phyloP scores from a whole-genome alignment of 2,797 vertebrate species.

The Fistularia tabacaria region DNA sequence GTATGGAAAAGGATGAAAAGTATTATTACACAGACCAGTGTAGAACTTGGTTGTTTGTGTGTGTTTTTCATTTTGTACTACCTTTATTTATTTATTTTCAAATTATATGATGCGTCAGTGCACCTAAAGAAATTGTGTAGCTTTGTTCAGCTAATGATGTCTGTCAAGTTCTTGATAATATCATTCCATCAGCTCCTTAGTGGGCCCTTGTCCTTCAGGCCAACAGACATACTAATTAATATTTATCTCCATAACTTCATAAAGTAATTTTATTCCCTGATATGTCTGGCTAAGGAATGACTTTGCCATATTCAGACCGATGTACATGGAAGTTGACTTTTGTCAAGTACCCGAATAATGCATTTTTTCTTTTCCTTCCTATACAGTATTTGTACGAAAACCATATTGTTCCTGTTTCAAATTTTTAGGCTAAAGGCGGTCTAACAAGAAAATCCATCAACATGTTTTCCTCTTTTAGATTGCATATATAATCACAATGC shows the following conservation, averaged over 20 bases:
- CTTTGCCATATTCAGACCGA: conserved; percentile 29
- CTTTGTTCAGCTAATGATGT: conserved; percentile 47
- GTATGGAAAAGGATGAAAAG: too few relatives aligned
- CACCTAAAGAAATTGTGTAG: conserved; percentile 15
- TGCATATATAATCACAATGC: conserved; percentile 13
- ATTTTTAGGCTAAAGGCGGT: conserved; percentile 17
- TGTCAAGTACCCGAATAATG: conserved; percentile 26
- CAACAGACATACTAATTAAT: conserved; percentile 52
- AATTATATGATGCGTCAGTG: conserved; percentile 8
- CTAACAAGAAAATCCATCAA: conserved; percentile 14
- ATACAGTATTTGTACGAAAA: too few relatives aligned
- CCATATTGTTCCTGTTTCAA: background rate
- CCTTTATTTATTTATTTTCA: too few relatives aligned
- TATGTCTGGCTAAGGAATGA: conserved; percentile 36
- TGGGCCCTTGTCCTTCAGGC: conserved; percentile 60
- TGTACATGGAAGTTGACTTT: conserved; percentile 23
- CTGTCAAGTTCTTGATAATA: conserved; percentile 40
- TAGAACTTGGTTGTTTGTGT: too few relatives aligned
- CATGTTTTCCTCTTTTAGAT: conserved; percentile 1
- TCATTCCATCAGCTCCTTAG: conserved; percentile 33
- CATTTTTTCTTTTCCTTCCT: conserved; percentile 3
- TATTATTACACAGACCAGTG: too few relatives aligned
- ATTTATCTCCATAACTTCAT: conserved; percentile 32
- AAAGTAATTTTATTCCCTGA: conserved; percentile 50
- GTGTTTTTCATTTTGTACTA: too few relatives aligned